Percentiles rank a stretch among this genome's conserved stretches.
phyloP scores from a whole-genome alignment of 2,888 invertebrate genomes.

The Mayetiola destructor region DNA sequence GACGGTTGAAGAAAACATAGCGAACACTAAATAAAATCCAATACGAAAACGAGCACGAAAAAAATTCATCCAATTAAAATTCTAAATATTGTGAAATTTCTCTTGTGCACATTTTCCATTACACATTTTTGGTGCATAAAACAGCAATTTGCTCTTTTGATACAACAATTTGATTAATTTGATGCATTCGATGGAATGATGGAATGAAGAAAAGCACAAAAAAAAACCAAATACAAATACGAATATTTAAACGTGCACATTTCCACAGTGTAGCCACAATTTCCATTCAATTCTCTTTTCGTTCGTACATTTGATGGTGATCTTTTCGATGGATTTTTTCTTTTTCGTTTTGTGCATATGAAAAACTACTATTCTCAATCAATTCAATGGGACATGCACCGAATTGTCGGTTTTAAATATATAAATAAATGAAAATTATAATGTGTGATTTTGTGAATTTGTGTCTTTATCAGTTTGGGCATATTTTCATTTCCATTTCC shows the following conservation, averaged over 20 bases:
- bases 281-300: background rate
- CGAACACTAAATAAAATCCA: background rate
- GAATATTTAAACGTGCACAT: background rate
- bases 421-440: too few relatives aligned
- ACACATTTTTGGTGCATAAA: too few relatives aligned
- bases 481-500: too few relatives aligned
- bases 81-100: constrained; percentile 12
- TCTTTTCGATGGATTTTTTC: too few relatives aligned
- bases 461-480: background rate
- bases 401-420: too few relatives aligned
- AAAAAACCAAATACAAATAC: background rate
- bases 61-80: constrained; percentile 12
- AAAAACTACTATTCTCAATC: too few relatives aligned
- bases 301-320: background rate
- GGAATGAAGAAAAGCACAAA: background rate
- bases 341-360: too few relatives aligned
- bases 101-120: background rate
- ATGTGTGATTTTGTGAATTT: background rate
- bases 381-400: too few relatives aligned
- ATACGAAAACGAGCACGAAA: background rate
- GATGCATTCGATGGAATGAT: background rate
- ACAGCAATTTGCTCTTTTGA: constrained; percentile 10
- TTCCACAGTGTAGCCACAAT: constrained; percentile 9
- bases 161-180: constrained; percentile 11
- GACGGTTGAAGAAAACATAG: too few relatives aligned